A percentile compares a stretch with the other conserved stretches of the same genome.
phyloP scores from a whole-genome alignment of 2,797 vertebrate species.

The Silurus lanzhouensis region DNA sequence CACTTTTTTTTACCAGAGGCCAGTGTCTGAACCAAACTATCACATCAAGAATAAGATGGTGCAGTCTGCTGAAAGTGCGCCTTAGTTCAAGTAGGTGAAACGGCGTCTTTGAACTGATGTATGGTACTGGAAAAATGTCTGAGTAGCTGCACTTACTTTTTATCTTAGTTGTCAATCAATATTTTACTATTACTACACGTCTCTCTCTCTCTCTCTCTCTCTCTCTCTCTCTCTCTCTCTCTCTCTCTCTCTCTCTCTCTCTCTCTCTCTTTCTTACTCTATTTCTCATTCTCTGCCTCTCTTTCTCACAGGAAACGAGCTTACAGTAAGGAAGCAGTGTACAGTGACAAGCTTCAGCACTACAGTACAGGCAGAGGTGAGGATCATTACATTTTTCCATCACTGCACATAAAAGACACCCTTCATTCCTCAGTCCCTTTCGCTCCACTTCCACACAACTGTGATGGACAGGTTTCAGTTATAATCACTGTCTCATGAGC shows the following conservation, averaged over 20 bases:
- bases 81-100: not conserved
- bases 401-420: slow-evolving; percentile 24
- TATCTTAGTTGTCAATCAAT: slow-evolving; percentile 11
- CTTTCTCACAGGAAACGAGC: slow-evolving; percentile 84
- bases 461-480: slow-evolving; percentile 49
- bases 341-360: slow-evolving; percentile 96
- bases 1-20: not conserved
- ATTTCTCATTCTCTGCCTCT: not conserved
- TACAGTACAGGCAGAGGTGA: slow-evolving; percentile 98
- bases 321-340: slow-evolving; percentile 95
- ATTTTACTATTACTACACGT: not conserved
- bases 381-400: slow-evolving; percentile 53
- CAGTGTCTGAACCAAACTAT: not conserved
- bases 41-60: not conserved
- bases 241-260: not conserved
- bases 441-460: slow-evolving; percentile 12
- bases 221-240: not conserved
- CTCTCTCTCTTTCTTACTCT: not conserved
- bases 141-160: slow-evolving; percentile 8
- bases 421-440: slow-evolving; percentile 5
- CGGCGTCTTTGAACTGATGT: not conserved
- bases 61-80: not conserved
- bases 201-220: not conserved
- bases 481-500: slow-evolving; percentile 26
- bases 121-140: not conserved